Base-by-base conservation (phyloP, 2,797 vertebrate genomes). In the Coregonus suidteri region DNA sequence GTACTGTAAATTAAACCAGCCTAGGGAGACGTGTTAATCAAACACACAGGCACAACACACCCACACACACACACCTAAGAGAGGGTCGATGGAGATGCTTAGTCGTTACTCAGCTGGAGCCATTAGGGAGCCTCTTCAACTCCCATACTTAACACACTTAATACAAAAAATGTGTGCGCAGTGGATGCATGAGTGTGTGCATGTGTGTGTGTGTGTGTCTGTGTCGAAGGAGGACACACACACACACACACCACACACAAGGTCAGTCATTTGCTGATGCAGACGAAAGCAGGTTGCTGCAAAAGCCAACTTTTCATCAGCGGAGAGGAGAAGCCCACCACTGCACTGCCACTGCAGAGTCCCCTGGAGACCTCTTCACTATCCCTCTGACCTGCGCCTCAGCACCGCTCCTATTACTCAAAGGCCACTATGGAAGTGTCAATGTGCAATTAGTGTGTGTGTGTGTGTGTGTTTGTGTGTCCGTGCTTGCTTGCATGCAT, bases 231-330 rank as follows among this genome's bases (percentile, higher is more conserved):
- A 72, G n/a, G 16, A 34, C 11, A 13, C 75, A 15, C 71, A 35
- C 31, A 34, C 34, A 35, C 35, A 34, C 41, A 72, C 52, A 65
- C 34, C 67, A 83, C 30, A 77, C 73, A 16, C 86, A 91, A 92
- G 89, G 91, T 91, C 91, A 88, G 83, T 53, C 65, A 84, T 87
- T 76, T 87, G 89, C 88, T 86, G 88, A 93, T 82, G 89, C 82
- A 82, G 88, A 83, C 79, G 82, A 77, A 78, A 88, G 83, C 84
- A 79, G 81, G 83, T 85, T 85, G 87, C 88, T 80, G 88, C 74
- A 87, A 89, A 89, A 85, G 86, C 86, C 80, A 83, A 88, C 71
- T 86, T 89, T 83, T 78, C 85, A 84, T 91, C 86, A 84, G 84
- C 77, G 83, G 79, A 79, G 85, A 79, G 41, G 85, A 59, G 56